Percentiles rank a stretch among this genome's conserved stretches.
Evolutionary conservation across 2,797 vertebrate species (phyloP).

Genomic region (Chloroceryle inda): DNA sequence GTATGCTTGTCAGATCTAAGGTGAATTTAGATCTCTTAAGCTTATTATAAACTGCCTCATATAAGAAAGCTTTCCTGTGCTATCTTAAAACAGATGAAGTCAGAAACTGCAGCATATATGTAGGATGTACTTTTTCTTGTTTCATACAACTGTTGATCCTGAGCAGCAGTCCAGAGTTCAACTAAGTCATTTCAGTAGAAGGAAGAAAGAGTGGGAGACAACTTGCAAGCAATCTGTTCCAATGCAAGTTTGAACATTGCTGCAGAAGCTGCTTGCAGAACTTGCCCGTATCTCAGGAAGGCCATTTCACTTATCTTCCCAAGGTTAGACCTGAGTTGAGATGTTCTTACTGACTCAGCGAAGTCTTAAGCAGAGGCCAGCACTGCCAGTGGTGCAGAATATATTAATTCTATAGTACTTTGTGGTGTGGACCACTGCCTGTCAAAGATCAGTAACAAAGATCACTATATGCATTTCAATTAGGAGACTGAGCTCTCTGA

Average conservation of each 20-base stretch:
- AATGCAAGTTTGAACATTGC: neutral
- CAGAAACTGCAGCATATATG: neutral
- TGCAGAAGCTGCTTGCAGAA: constrained; percentile 12
- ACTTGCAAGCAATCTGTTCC: constrained; percentile 55
- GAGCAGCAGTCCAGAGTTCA: constrained; percentile 47
- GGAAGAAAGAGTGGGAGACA: constrained; percentile 49
- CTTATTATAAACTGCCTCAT: neutral
- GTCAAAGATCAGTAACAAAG: constrained; percentile 28
- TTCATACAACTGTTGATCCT: constrained; percentile 6
- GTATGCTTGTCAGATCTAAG: neutral
- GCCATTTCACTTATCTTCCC: neutral
- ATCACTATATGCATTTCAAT: constrained; percentile 24
- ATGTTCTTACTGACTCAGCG: constrained; percentile 10
- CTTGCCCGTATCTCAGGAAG: neutral
- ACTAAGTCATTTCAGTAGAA: constrained; percentile 36
- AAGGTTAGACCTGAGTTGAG: constrained; percentile 1
- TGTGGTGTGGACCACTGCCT: neutral
- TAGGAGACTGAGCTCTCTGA: neutral
- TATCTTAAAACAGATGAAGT: neutral
- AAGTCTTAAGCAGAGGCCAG: constrained; percentile 20
- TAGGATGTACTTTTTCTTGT: constrained; percentile 28
- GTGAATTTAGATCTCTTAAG: neutral
- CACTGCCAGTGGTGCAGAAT: constrained; percentile 11
- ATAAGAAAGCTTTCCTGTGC: neutral
- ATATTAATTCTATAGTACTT: constrained; percentile 40